Base-by-base conservation (phyloP, 2,797 vertebrate species). In the Hydrophis major region DNA sequence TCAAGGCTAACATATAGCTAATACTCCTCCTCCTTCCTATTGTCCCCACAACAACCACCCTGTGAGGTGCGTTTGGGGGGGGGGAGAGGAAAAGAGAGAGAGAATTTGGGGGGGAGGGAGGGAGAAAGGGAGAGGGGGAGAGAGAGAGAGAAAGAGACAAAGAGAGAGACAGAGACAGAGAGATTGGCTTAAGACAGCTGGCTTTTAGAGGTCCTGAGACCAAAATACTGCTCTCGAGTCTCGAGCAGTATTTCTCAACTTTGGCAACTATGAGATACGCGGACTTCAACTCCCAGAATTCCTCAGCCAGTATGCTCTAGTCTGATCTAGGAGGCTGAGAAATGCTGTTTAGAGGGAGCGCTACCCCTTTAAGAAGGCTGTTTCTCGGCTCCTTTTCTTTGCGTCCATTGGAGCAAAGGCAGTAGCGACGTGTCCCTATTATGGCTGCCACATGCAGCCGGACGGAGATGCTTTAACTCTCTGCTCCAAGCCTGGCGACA, bases 281-380 rank as follows among this genome's bases (percentile, higher is more conserved):
- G 69, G 69, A 78, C 69, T 78, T 42, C 69, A 78, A 78, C 69
- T 78, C 74, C 74, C 74, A 78, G 74, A 78, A 78, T 42, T 78
- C 78, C 42, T 25, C 20, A 47, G 37, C 20, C 10, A 47, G 74
- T 37, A 12, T 13, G 37, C 74, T 42, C 18, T 20, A 22, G 69
- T 78, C 7, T 20, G 4, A 18, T 78, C 18, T 78, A 42, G 69
- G 18, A 42, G 18, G 78, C 12, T 83, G 22, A 83, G 20, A 47
- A 83, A 83, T 25, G 22, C 74, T 4, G 0, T 0, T 18, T 1
- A 0, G 1, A 2, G 0, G 57, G 92, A 14, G 88, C 92, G 1
- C 0, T 59, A 94, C 91, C 95, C 83, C 95, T 95, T 97, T 96
- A 96, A 97, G 96, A 90, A 91, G 94, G 96, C 95, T 8, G 93